A percentile compares a stretch with the other conserved stretches of the same genome.
Conservation (phyloP, 2,888 invertebrate species). For the Notodonta ziczac region DNA sequence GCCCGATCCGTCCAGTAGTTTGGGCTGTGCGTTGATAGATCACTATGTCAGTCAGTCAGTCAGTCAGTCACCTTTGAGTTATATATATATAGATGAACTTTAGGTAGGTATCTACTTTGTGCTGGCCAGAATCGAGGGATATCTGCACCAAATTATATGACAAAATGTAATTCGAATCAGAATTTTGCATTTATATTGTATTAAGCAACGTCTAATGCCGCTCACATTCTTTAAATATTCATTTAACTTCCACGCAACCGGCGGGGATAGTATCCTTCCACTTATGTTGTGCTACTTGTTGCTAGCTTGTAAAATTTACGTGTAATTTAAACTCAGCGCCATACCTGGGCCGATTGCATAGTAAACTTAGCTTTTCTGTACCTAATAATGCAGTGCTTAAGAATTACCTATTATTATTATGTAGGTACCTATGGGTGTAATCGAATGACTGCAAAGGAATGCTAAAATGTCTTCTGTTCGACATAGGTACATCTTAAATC, state of each 20-base stretch:
- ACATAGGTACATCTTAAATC: too few relatives aligned
- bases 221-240: constrained; percentile 21
- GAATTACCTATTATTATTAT: too few relatives aligned
- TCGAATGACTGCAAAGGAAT: too few relatives aligned
- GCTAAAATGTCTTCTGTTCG: too few relatives aligned
- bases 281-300: constrained; percentile 28
- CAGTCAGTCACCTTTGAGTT: too few relatives aligned
- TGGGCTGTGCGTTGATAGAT: too few relatives aligned
- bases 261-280: constrained; percentile 21
- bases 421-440: too few relatives aligned
- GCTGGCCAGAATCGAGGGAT: not conserved
- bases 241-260: constrained; percentile 23
- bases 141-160: not conserved
- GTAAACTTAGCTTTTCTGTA: constrained; percentile 17
- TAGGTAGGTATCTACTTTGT: not conserved
- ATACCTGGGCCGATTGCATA: constrained; percentile 22
- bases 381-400: not conserved
- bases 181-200: constrained; percentile 7
- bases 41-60: too few relatives aligned
- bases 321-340: constrained; percentile 44
- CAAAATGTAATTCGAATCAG: not conserved
- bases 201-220: constrained; percentile 18
- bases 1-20: too few relatives aligned
- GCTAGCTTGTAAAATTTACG: constrained; percentile 35
- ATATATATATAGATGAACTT: too few relatives aligned